Base-by-base conservation (phyloP, 2,113 vertebrate species). In the Theropithecus gelada region DNA sequence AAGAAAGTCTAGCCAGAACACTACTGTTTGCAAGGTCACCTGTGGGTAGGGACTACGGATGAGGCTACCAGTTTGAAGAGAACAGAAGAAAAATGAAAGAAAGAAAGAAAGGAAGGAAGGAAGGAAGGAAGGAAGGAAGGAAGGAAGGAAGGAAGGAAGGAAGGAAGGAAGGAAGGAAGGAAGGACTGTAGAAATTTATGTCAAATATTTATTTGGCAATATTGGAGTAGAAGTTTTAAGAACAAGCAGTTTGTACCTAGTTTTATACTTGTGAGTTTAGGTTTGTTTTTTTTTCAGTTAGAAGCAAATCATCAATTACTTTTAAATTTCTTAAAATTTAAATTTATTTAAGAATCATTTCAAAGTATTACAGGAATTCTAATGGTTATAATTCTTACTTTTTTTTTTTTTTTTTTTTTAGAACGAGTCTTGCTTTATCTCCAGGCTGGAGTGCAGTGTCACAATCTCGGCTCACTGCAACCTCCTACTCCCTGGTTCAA, bases 41-140 rank as follows among this genome's bases (percentile, higher is more conserved):
- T 30, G 6, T 32, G 11, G 2, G 6, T 4, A 3, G 18, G 5
- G 14, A 14, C 6, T 38, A 3, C 8, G n/a, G 35, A 22, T 6
- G 0, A 12, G 0, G 9, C 1, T 3, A 7, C 35, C 6, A 0
- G 3, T 50, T 16, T 88, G 55, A 50, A 66, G 18, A 45, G 50
- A 27, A 35, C 35, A 45, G 4, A 73, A 73, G 11, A 80, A 22
- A 35, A 86, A 35, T 20, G 11, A 16, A 4, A 11, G 57, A 13
- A n/a, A 45, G 40, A 40, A 80, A 43, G 40, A 4, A 40, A 40
- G 40, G 40, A 4, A 40, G 40, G 40, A 40, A 40, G 40, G 40
- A 4, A 40, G 40, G 40, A 40, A 40, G 40, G 40, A 40, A 40
- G 40, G 40, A 7, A 43, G 43, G 43, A 43, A 43, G 43, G 43